Base-by-base conservation (phyloP, 2,797 vertebrate species). In the Myotis pilosus region DNA sequence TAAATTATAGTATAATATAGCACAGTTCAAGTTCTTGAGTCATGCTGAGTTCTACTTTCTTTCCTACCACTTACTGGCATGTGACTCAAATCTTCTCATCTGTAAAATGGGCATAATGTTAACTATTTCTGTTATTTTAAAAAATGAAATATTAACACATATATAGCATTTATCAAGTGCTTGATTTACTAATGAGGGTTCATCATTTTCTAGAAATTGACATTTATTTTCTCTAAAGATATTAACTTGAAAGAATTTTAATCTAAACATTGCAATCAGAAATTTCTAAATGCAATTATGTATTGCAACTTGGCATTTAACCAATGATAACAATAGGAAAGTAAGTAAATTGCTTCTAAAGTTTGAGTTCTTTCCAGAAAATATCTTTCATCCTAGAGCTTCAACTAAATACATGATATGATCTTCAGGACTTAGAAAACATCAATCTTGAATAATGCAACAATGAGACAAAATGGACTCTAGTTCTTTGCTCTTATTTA, bases 311-410 rank as follows among this genome's bases (percentile, higher is more conserved):
- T 84, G 36, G 12, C 41, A 38, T 47, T 33, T 88, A 17, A 10
- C 22, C 72, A 80, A 44, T 60, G 44, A 62, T 87, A 94, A 84
- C 33, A 47, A 81, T 19, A 60, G 36, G 71, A 96, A 97, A 83
- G 85, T 64, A 93, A 69, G 33, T 72, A 85, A 88, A 33, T 78
- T 92, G 10, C 5, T 68, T 79, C 22, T 89, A 62, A 91, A 93
- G 36, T 94, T 47, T 47, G 38, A 79, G 20, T 33, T 87, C 30
- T 95, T 91, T 89, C 64, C 80, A 95, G 30, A 94, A 92, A 87
- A 51, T 41, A 90, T 13, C 23, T 95, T 90, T 2, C 8, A 55
- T 69, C 9, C n/a, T 75, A 74, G 25, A 36, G 13, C 4, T 79
- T 93, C 16, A 47, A 30, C 15, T 92, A 91, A 84, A 89, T 47